A percentile compares a stretch with the other conserved stretches of the same genome.
phyloP scores from a whole-genome alignment of 1,140 invertebrate species.

The Drosophila setifemur region DNA sequence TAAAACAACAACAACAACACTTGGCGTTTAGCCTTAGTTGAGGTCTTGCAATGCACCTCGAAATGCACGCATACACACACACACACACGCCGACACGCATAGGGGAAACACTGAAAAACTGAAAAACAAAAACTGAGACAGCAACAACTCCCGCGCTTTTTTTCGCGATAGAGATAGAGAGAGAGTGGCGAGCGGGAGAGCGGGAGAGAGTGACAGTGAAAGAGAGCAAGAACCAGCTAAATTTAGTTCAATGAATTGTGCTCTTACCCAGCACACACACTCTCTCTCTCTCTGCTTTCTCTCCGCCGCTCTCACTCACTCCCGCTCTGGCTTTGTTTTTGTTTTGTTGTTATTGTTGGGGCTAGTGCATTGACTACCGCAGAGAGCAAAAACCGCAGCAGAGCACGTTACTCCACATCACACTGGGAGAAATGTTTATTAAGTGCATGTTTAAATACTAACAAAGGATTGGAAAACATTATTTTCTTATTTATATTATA shows the following conservation, averaged over 20 bases:
- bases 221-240: slow-evolving; percentile 45
- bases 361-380: slow-evolving; percentile 65
- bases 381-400: slow-evolving; percentile 42
- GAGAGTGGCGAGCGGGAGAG: not conserved
- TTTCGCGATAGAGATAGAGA: slow-evolving; percentile 6
- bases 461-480: too few species aligned
- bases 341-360: slow-evolving; percentile 70
- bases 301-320: slow-evolving; percentile 18
- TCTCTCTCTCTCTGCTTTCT: slow-evolving; percentile 17
- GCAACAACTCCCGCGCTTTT: slow-evolving; percentile 76
- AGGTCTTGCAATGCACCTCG: slow-evolving; percentile 80
- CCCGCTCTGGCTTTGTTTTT: slow-evolving; percentile 56
- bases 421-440: not conserved
- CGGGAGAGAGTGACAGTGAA: slow-evolving; percentile 25
- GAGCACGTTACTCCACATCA: slow-evolving; percentile 25
- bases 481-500: too few species aligned
- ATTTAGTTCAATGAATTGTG: slow-evolving; percentile 75
- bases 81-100: slow-evolving; percentile 56
- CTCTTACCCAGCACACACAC: slow-evolving; percentile 27
- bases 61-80: slow-evolving; percentile 66
- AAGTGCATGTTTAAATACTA: not conserved
- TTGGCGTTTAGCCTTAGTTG: slow-evolving; percentile 73
- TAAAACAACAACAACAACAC: slow-evolving; percentile 32
- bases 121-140: slow-evolving; percentile 36
- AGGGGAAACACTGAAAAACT: slow-evolving; percentile 44